phyloP scores from a whole-genome alignment of 1,140 invertebrate genomes.

The Geopemphigus sp. region DNA sequence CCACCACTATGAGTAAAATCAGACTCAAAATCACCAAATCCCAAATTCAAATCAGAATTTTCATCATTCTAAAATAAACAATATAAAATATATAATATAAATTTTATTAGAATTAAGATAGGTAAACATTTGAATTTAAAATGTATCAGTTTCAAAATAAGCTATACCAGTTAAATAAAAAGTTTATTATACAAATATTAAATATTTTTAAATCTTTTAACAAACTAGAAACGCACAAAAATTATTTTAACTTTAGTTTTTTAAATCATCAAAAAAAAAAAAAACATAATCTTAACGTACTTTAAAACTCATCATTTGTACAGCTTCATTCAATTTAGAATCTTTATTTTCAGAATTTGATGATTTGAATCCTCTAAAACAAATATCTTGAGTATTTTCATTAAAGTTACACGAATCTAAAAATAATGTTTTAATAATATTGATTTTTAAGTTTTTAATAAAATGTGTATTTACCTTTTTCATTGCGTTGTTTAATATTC shows the following conservation, averaged over 20 bases:
- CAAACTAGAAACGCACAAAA: too few species aligned
- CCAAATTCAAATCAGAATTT: conserved; percentile 39
- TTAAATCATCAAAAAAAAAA: neutral
- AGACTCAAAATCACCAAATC: conserved; percentile 48
- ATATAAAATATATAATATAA: neutral
- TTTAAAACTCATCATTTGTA: conserved; percentile 62
- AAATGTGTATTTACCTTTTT: conserved; percentile 56
- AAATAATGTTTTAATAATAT: neutral
- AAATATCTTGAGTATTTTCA: conserved; percentile 55
- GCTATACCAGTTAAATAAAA: too few species aligned
- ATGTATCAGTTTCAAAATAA: too few species aligned
- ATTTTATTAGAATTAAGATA: too few species aligned
- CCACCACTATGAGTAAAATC: conserved; percentile 33
- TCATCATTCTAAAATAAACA: conserved; percentile 34
- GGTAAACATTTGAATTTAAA: too few species aligned
- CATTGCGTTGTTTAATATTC: conserved; percentile 56
- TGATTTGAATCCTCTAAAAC: conserved; percentile 63
- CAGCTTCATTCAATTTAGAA: conserved; percentile 58
- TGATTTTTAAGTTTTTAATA: neutral
- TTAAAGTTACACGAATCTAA: conserved; percentile 53
- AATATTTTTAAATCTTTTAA: too few species aligned
- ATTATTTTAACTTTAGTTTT: neutral
- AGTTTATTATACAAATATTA: neutral
- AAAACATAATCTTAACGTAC: neutral
- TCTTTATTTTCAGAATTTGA: conserved; percentile 61